Percentiles rank a stretch among this genome's conserved stretches.
phyloP scores from a whole-genome alignment of 2,888 invertebrate species.

The Polydrusus pterygomalis region DNA sequence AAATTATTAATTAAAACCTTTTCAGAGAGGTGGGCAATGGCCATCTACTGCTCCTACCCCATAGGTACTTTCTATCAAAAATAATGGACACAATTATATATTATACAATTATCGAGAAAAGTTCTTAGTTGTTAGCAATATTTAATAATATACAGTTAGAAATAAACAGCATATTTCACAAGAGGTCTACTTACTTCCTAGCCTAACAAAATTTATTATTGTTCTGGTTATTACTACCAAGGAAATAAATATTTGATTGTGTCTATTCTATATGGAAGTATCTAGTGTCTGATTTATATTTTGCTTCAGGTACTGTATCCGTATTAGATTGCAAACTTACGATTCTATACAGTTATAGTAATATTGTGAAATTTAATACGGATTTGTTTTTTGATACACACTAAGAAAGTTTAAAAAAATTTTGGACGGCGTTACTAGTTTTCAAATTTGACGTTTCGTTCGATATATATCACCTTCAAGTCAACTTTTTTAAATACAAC shows the following conservation, averaged over 20 bases:
- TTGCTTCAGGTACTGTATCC: constrained; percentile 36
- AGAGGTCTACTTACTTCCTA: constrained; percentile 40
- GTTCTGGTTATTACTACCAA: constrained; percentile 31
- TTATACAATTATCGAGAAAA: too few species aligned
- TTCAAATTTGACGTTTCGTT: too few species aligned
- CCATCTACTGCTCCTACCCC: too few species aligned
- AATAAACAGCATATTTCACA: constrained; percentile 47
- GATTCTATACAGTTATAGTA: constrained; percentile 27
- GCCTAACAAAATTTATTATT: constrained; percentile 42
- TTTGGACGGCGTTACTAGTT: too few species aligned
- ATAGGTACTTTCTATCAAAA: too few species aligned
- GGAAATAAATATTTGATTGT: constrained; percentile 48
- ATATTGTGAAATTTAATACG: neutral
- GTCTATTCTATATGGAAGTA: constrained; percentile 46
- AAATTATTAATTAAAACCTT: too few species aligned
- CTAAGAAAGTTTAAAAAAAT: too few species aligned
- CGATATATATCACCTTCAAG: too few species aligned
- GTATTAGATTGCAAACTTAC: constrained; percentile 11
- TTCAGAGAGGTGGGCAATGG: too few species aligned
- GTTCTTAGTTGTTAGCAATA: neutral
- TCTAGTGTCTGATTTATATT: constrained; percentile 42
- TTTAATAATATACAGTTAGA: constrained; percentile 34
- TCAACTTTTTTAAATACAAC: too few species aligned
- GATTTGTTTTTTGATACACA: too few species aligned
- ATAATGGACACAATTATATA: too few species aligned